Conservation (phyloP, 2,113 vertebrate species). For the Sciurus niger region DNA sequence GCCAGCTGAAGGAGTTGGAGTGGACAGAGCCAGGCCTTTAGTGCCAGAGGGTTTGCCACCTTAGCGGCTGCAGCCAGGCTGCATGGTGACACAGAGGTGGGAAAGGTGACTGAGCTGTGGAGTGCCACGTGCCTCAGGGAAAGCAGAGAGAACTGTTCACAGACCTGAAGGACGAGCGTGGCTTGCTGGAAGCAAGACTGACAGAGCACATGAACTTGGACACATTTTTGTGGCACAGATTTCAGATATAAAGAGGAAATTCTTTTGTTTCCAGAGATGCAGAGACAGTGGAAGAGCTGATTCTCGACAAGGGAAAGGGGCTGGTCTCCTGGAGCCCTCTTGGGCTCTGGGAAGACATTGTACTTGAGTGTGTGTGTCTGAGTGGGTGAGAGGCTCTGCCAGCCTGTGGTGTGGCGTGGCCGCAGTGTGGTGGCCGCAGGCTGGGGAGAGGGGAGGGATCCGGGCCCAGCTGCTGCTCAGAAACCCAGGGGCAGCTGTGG, state of each 20-base stretch:
- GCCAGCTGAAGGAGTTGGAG: too few species aligned
- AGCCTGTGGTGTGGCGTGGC: background rate
- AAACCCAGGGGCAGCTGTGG: background rate
- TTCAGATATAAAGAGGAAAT: background rate
- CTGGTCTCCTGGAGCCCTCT: background rate
- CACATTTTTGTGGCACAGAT: background rate
- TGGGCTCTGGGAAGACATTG: accelerated
- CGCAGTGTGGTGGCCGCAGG: background rate
- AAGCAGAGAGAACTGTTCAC: background rate
- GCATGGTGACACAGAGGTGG: background rate
- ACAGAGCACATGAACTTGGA: accelerated
- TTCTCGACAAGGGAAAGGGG: background rate
- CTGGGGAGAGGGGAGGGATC: background rate
- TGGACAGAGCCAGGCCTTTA: too few species aligned
- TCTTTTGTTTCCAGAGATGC: background rate
- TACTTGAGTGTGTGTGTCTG: background rate
- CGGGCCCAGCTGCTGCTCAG: background rate
- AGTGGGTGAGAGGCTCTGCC: background rate
- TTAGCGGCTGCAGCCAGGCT: too few species aligned
- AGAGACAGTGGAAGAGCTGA: background rate
- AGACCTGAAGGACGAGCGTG: background rate
- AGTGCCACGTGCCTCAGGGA: background rate
- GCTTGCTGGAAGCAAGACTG: background rate
- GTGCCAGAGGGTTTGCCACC: too few species aligned
- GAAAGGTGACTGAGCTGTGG: background rate